These are phyloP conservation scores for Trinorchestia longiramus DNA, from an alignment of 1,140 invertebrate genomes.

Conservation along the genomic window DNA sequence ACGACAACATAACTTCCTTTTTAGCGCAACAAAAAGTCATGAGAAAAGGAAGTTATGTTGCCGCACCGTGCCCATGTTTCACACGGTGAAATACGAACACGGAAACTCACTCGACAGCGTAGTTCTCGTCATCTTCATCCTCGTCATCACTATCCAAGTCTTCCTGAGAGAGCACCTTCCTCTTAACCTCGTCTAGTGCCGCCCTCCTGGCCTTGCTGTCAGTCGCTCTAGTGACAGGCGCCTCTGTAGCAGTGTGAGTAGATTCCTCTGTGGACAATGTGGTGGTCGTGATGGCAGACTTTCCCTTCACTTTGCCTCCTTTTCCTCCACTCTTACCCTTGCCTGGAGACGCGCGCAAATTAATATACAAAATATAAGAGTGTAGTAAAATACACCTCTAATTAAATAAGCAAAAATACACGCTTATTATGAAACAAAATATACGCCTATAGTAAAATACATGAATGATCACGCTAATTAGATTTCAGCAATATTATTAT, in stretches of 20 bases:
- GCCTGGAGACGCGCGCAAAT: background rate
- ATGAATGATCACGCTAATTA: too few relatives aligned
- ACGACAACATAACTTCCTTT: too few relatives aligned
- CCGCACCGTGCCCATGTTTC: too few relatives aligned
- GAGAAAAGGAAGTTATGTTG: too few relatives aligned
- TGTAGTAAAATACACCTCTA: too few relatives aligned
- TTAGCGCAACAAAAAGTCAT: too few relatives aligned
- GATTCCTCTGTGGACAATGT: background rate
- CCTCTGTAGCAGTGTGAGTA: background rate
- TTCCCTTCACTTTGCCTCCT: slow-evolving; percentile 26
- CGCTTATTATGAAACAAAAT: too few relatives aligned
- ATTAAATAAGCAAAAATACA: too few relatives aligned
- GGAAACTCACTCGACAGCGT: slow-evolving; percentile 18
- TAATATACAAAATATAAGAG: background rate
- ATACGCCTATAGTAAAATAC: too few relatives aligned
- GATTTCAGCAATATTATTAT: too few relatives aligned
- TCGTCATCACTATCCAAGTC: slow-evolving; percentile 38
- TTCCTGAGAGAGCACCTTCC: slow-evolving; percentile 22
- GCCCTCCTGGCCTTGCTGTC: background rate
- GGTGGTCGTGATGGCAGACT: slow-evolving; percentile 7
- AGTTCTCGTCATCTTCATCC: slow-evolving; percentile 39
- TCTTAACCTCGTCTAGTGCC: slow-evolving; percentile 17
- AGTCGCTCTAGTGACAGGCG: background rate
- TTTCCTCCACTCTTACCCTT: slow-evolving; percentile 41
- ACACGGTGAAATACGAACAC: background rate